A percentile compares a stretch with the other conserved stretches of the same genome.
These are phyloP conservation scores for Trididemnum miniatum DNA, from an alignment of 23 tunicate genomes.

Conservation along the genomic window DNA sequence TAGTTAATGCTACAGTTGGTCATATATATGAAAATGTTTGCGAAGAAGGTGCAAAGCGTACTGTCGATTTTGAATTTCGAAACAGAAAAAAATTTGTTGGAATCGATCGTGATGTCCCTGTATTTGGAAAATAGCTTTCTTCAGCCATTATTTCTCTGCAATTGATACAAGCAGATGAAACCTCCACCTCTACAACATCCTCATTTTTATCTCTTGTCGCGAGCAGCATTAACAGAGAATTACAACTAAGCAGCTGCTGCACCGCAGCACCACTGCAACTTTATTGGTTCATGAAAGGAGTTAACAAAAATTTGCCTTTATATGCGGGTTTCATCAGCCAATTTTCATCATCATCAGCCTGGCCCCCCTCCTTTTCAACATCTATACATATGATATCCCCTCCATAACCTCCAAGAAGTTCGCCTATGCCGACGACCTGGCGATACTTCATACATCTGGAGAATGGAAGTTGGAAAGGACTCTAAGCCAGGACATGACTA, in stretches of 20 bases:
- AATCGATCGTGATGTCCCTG: background rate
- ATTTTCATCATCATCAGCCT: no score
- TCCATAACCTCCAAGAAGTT: background rate
- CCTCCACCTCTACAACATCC: background rate
- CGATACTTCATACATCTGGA: background rate
- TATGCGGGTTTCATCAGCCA: no score
- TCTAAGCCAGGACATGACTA: slow-evolving; percentile 5
- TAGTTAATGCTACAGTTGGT: background rate
- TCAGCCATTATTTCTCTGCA: background rate
- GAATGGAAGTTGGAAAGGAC: background rate
- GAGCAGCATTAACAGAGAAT: no score
- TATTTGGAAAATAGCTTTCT: background rate
- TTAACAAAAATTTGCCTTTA: no score
- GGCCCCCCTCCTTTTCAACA: slow-evolving; percentile 24
- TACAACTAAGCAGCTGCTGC: no score
- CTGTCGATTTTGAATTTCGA: background rate
- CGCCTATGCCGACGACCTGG: background rate
- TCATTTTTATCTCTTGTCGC: no score
- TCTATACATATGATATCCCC: slow-evolving; percentile 4
- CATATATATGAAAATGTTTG: background rate
- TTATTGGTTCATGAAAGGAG: no score
- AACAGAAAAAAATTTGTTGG: background rate
- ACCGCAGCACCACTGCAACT: no score
- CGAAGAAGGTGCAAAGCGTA: background rate
- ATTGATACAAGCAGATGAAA: background rate